These are phyloP conservation scores for Stegophylla sp. DNA, from an alignment of 2,888 invertebrate species.

Conservation along the genomic window DNA sequence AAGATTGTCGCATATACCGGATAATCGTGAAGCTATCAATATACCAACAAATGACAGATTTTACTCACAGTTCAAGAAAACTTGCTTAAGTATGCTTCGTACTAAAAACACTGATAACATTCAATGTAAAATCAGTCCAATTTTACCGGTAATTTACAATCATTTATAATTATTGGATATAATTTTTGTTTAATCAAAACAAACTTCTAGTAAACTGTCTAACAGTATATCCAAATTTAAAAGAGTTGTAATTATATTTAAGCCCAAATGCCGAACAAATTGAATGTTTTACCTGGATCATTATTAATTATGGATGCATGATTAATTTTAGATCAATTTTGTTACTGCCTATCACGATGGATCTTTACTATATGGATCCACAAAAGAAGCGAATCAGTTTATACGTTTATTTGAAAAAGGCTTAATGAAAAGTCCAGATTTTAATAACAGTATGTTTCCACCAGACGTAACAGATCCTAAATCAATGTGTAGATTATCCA, in stretches of 20 bases:
- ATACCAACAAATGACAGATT: background rate
- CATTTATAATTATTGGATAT: too few species aligned
- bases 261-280: too few species aligned
- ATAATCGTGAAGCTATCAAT: background rate
- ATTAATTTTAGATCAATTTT: background rate
- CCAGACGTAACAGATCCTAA: background rate
- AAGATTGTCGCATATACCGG: background rate
- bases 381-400: background rate
- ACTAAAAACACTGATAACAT: background rate
- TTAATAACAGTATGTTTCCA: background rate
- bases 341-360: background rate
- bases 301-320: too few species aligned
- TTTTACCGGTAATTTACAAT: background rate
- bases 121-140: background rate
- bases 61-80: background rate
- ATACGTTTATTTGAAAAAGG: background rate
- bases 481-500: background rate
- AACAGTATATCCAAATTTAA: too few species aligned
- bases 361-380: background rate
- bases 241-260: too few species aligned
- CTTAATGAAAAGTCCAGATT: background rate
- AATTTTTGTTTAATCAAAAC: too few species aligned
- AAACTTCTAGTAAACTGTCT: too few species aligned
- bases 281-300: too few species aligned
- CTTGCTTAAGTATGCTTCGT: background rate